Base-by-base conservation (phyloP, 1,140 invertebrate species). In the Drosophila orosa region DNA sequence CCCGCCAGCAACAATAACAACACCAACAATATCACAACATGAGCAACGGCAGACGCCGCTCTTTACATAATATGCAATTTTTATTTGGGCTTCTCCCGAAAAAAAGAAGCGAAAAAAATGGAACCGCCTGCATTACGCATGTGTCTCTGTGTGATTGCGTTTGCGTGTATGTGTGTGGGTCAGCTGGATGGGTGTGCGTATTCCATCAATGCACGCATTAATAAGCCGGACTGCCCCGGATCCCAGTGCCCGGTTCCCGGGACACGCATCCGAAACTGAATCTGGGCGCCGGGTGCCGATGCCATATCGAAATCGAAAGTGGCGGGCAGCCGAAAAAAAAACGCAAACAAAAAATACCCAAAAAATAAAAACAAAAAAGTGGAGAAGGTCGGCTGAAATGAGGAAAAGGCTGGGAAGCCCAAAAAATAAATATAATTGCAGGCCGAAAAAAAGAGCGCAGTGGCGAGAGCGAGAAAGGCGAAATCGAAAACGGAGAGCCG, bases 31-130 rank as follows among this genome's bases (percentile, higher is more conserved):
- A 25, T 37, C 58, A 55, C 45, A 68, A 68, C 65, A 77, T 66
- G 76, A 73, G 67, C 74, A 78, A 74, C 74, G 75, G 45, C 80
- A 61, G 73, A 59, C 74, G 31, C 39, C 44, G 72, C 69, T 83
- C 80, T 89, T 89, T 89, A 89, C 84, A 90, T 89, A 90, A 89
- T 89, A 89, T 89, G 85, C 80, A 89, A 84, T 89, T 89, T 89
- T 89, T 83, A 89, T 89, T 90, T 89, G 79, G 74, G 74, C 61
- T 69, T 76, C 57, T 29, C 29, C 65, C 61, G 19, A 61, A 81
- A 81, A 72, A 67, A 80, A 55, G 47, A 33, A 31, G 29, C 22
- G n/a, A 45, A 62, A 68, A 52, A 65, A 72, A 59, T 62, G 57
- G 29, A 37, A 56, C 58, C 61, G 66, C 61, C 62, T 77, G 80